A percentile compares a stretch with the other conserved stretches of the same genome.
These are phyloP conservation scores for Cerastoderma edule DNA, from an alignment of 2,888 invertebrate species.

Conservation along the genomic window DNA sequence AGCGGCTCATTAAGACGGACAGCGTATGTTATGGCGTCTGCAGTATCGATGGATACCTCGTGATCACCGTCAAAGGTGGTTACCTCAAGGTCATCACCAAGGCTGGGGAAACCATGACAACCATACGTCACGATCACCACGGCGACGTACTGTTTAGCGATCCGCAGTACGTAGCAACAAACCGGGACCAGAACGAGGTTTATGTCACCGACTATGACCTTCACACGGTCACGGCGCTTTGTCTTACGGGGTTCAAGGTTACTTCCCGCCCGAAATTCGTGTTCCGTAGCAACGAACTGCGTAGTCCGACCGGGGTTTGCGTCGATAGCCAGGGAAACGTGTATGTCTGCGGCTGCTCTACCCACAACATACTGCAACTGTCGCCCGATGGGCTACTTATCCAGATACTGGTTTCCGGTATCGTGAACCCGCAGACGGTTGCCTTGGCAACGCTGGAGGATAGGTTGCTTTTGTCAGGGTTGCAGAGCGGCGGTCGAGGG, in stretches of 20 bases:
- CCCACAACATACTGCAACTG: constrained; percentile 53
- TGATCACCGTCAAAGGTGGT: constrained; percentile 58
- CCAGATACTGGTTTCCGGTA: constrained; percentile 37
- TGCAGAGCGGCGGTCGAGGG: constrained; percentile 32
- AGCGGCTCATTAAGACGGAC: constrained; percentile 53
- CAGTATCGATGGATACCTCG: constrained; percentile 50
- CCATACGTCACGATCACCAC: constrained; percentile 48
- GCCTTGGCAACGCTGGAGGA: constrained; percentile 52
- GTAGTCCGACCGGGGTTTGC: constrained; percentile 56
- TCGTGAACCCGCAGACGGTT: constrained; percentile 58
- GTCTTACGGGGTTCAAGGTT: constrained; percentile 47
- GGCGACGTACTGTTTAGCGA: constrained; percentile 53
- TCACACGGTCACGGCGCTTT: constrained; percentile 50
- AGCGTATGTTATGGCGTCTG: constrained; percentile 56
- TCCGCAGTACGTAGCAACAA: constrained; percentile 55
- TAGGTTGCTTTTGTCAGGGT: constrained; percentile 44
- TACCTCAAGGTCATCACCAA: constrained; percentile 56
- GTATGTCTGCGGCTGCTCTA: constrained; percentile 56
- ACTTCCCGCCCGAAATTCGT: constrained; percentile 53
- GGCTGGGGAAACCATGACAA: constrained; percentile 55
- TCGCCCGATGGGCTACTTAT: constrained; percentile 45
- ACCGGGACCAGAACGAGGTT: constrained; percentile 50
- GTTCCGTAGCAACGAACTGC: constrained; percentile 51
- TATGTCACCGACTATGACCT: constrained; percentile 55
- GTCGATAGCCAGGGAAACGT: constrained; percentile 50